Evolutionary conservation across 2,797 vertebrate species (phyloP).

Genomic region (Hozukius guyotensis): DNA sequence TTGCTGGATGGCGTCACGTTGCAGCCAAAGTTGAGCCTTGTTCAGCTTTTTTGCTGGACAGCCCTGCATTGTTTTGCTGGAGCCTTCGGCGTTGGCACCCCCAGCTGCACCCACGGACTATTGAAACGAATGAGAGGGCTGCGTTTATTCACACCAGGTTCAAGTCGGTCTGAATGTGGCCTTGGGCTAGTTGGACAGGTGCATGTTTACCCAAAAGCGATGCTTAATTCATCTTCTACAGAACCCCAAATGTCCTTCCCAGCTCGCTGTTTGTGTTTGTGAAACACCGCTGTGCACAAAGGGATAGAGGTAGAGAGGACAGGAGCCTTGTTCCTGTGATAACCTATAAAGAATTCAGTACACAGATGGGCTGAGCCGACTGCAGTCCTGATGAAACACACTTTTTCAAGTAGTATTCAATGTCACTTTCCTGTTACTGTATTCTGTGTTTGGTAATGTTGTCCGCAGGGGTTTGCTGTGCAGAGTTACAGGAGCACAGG

Average conservation of each 20-base stretch:
- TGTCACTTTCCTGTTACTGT: conserved; percentile 28
- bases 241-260: not conserved
- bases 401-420: conserved; percentile 22
- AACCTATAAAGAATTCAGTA: conserved; percentile 53
- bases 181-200: not conserved
- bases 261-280: conserved; percentile 17
- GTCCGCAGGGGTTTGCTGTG: not conserved
- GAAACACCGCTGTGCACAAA: not conserved
- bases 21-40: not conserved
- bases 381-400: conserved; percentile 41
- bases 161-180: not conserved
- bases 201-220: not conserved
- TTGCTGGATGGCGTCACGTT: not conserved
- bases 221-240: not conserved
- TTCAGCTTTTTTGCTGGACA: not conserved
- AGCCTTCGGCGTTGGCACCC: not conserved
- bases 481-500: not conserved
- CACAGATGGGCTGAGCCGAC: conserved; percentile 47
- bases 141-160: not conserved
- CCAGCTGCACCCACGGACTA: not conserved
- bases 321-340: conserved; percentile 45
- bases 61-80: not conserved
- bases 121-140: not conserved
- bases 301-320: conserved; percentile 15
- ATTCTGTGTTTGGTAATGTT: not conserved